Evolutionary conservation across 37 sponge, comb jelly and placozoan species (phyloP).

Genomic region (Diacarnus erythraeanus): DNA sequence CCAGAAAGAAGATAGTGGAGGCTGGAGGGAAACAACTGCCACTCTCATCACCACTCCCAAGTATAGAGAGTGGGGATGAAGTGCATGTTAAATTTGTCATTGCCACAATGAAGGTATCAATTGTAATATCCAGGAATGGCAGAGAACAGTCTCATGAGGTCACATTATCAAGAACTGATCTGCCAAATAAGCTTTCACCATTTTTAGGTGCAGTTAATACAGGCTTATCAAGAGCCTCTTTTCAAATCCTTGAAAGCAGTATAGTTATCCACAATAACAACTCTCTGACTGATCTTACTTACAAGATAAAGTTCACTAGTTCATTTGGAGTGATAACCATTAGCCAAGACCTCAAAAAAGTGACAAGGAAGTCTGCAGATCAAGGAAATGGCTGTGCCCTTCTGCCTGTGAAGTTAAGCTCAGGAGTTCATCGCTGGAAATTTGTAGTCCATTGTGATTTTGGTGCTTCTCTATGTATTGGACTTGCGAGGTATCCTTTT

Average conservation of each 20-base stretch:
- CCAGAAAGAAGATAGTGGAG: neutral
- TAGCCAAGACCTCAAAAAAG: neutral
- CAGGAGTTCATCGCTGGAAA: conserved; percentile 30
- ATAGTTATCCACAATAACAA: neutral
- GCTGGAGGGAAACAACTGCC: neutral
- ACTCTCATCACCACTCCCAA: neutral
- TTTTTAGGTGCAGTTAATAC: conserved; percentile 7
- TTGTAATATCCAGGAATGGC: neutral
- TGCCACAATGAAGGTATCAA: neutral
- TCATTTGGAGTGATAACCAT: conserved; percentile 18
- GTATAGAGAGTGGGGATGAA: neutral
- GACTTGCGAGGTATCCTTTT: conserved; percentile 40
- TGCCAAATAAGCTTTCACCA: conserved; percentile 21
- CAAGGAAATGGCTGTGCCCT: conserved; percentile 44
- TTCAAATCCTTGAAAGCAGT: neutral
- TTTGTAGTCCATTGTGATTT: conserved; percentile 37
- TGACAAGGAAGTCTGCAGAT: conserved; percentile 6
- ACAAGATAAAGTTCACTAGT: conserved; percentile 14
- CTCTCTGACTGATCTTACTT: neutral
- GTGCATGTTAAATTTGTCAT: neutral
- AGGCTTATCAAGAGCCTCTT: neutral
- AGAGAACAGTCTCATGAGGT: neutral
- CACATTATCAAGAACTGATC: neutral
- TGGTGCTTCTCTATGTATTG: conserved; percentile 53
- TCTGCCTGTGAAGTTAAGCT: conserved; percentile 3